Conservation (phyloP, 2,888 invertebrate genomes). For the Carcina quercana region DNA sequence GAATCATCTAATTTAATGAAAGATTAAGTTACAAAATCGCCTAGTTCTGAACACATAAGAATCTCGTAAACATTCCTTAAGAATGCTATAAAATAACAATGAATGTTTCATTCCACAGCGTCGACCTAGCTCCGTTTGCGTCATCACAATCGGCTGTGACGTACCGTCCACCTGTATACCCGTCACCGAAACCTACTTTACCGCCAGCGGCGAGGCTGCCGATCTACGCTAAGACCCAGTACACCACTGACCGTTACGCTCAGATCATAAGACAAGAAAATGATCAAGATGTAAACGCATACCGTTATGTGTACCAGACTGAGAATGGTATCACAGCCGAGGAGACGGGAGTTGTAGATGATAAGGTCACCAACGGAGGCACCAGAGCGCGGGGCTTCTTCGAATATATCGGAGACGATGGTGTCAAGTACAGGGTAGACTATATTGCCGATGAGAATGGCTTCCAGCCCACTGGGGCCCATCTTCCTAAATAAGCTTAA, state of each 20-base stretch:
- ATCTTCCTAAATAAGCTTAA: conserved; percentile 46
- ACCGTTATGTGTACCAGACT: conserved; percentile 77
- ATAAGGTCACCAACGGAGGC: conserved; percentile 65
- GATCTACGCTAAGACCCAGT: conserved; percentile 23
- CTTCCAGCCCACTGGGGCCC: conserved; percentile 70
- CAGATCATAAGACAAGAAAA: conserved; percentile 71
- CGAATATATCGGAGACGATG: conserved; percentile 79
- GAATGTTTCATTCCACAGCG: conserved; percentile 27
- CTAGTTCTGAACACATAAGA: too few species aligned
- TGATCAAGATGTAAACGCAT: conserved; percentile 65
- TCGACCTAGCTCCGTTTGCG: conserved; percentile 27
- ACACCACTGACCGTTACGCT: conserved; percentile 62
- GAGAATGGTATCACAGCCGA: conserved; percentile 79
- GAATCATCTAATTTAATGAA: too few species aligned
- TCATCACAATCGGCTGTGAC: conserved; percentile 31
- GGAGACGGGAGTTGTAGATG: conserved; percentile 76
- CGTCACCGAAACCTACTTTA: conserved; percentile 16
- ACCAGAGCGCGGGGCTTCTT: conserved; percentile 78
- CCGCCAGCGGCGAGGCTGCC: conserved; percentile 17
- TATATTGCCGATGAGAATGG: conserved; percentile 78
- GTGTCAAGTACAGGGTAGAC: conserved; percentile 70
- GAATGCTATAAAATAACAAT: too few species aligned
- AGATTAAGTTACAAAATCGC: too few species aligned
- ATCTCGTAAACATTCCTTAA: too few species aligned
- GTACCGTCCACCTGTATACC: conserved; percentile 27